A percentile compares a stretch with the other conserved stretches of the same genome.
These are phyloP conservation scores for Drosophila novamexicana DNA, from an alignment of 1,140 invertebrate genomes.

Conservation along the genomic window DNA sequence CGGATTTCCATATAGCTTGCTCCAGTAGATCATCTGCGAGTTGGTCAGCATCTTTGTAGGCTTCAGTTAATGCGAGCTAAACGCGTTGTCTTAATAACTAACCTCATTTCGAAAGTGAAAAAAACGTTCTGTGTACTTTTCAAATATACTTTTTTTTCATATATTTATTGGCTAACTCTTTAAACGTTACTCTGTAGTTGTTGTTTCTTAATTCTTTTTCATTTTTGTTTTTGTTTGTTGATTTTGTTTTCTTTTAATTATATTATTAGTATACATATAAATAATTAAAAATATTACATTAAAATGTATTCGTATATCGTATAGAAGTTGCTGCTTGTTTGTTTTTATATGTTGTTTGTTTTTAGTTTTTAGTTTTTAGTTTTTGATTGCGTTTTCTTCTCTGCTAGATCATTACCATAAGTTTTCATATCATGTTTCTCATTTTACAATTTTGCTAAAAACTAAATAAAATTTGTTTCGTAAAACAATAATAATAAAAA, in stretches of 20 bases:
- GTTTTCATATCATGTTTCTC: constrained; percentile 65
- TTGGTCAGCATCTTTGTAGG: not conserved
- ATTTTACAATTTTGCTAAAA: constrained; percentile 84
- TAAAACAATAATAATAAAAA: constrained; percentile 77
- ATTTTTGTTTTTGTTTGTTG: constrained; percentile 50
- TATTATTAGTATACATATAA: constrained; percentile 84
- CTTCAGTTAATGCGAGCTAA: constrained; percentile 19
- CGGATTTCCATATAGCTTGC: not conserved
- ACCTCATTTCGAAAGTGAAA: constrained; percentile 45
- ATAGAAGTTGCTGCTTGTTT: constrained; percentile 78
- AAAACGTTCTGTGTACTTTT: constrained; percentile 73
- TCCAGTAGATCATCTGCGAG: constrained; percentile 6
- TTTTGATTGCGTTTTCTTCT: constrained; percentile 79
- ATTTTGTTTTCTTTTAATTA: constrained; percentile 73
- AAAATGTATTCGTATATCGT: constrained; percentile 84
- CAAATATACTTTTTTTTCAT: constrained; percentile 84
- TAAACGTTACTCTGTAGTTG: constrained; percentile 81
- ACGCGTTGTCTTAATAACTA: constrained; percentile 36
- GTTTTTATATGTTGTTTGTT: constrained; percentile 53
- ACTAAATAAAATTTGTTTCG: constrained; percentile 80
- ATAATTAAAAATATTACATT: constrained; percentile 85
- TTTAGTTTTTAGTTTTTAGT: constrained; percentile 41
- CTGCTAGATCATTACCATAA: constrained; percentile 30
- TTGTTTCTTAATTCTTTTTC: constrained; percentile 74
- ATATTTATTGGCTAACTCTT: constrained; percentile 84